Conservation (phyloP, 2,888 invertebrate genomes). For the Synergus itoensis region DNA sequence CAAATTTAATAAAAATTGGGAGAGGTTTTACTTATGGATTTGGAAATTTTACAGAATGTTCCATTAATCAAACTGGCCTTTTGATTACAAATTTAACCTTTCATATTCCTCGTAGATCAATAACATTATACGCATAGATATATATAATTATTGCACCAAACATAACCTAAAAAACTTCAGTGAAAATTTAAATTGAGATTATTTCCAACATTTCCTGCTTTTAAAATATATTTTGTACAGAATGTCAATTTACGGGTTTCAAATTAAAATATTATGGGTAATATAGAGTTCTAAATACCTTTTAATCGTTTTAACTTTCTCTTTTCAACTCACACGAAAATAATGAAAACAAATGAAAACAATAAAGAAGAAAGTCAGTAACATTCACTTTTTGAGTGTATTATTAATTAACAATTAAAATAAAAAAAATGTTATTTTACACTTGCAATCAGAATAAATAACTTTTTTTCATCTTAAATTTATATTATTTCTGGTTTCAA, state of each 20-base stretch:
- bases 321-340: too few species aligned
- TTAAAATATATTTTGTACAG: not conserved
- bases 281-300: not conserved
- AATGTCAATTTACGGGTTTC: not conserved
- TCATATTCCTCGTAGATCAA: not conserved
- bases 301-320: not conserved
- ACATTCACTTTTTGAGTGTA: not conserved
- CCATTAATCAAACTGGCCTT: not conserved
- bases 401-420: too few species aligned
- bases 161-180: not conserved
- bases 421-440: too few species aligned
- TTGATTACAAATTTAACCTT: not conserved
- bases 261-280: not conserved
- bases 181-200: not conserved
- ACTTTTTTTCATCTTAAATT: not conserved
- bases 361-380: not conserved
- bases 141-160: not conserved
- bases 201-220: not conserved
- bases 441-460: not conserved
- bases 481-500: conserved; percentile 31
- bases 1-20: not conserved
- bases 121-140: not conserved
- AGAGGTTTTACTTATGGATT: not conserved
- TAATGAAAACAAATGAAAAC: not conserved
- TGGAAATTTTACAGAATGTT: not conserved